Percentiles rank a stretch among this genome's conserved stretches.
These are phyloP conservation scores for Syndactyla subalaris DNA, from an alignment of 2,797 vertebrate species.

Conservation along the genomic window DNA sequence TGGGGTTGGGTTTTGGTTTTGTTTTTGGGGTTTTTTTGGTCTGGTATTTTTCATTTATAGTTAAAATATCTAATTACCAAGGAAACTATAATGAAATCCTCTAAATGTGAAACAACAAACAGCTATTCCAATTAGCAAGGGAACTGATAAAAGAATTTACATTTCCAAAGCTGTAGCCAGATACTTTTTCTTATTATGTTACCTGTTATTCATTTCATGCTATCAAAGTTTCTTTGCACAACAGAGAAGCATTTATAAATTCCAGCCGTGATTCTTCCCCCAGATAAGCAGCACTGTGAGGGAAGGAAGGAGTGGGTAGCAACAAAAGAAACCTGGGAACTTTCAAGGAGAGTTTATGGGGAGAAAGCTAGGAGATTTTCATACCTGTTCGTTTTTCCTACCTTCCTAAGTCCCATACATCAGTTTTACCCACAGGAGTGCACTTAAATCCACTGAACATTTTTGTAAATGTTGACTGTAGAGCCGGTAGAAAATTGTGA, in stretches of 20 bases:
- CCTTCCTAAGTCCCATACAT: neutral
- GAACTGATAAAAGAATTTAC: conserved; percentile 70
- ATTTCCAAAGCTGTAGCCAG: conserved; percentile 59
- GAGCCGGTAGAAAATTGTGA: neutral
- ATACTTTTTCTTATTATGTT: conserved; percentile 57
- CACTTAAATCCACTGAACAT: neutral
- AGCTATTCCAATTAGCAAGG: conserved; percentile 65
- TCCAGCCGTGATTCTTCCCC: conserved; percentile 17
- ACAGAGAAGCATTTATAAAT: conserved; percentile 55
- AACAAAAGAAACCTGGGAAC: conserved; percentile 1
- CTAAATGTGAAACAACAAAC: conserved; percentile 64
- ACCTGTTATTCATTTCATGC: conserved; percentile 62
- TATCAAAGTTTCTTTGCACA: conserved; percentile 42
- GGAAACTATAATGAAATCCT: conserved; percentile 67
- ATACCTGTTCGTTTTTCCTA: neutral
- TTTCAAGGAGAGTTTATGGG: neutral
- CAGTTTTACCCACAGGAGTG: neutral
- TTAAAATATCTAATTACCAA: conserved; percentile 68
- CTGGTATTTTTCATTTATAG: conserved; percentile 54
- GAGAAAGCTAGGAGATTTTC: neutral
- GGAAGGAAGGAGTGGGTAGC: neutral
- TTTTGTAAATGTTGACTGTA: neutral
- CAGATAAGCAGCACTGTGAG: conserved; percentile 29
- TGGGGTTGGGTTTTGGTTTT: neutral
- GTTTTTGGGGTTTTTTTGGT: neutral